Base-by-base conservation (phyloP, 2,888 invertebrate genomes). In the Empis livida region DNA sequence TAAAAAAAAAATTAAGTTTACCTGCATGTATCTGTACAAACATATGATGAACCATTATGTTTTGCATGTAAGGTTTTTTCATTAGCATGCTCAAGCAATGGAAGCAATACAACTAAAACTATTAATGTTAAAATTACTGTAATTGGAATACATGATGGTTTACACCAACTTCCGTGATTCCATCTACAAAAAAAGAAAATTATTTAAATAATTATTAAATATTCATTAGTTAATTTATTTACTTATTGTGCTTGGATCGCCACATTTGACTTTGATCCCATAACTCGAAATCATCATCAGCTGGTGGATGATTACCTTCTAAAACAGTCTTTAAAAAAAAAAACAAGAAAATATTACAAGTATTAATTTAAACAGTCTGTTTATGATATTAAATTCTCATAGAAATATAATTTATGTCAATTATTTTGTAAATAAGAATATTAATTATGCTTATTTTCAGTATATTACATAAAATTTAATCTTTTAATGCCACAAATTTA, bases 131-230 rank as follows among this genome's bases (percentile, higher is more conserved):
- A 76, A 51, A 89, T 84, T 61, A 88, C 77, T 23, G 84, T 80
- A 51, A 88, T 85, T 8, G 88, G 88, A 57, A 89, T 84, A 66
- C 88, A 89, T 10, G 89, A 88, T 9, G 88, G 88, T 52, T 82
- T 76, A 68, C 83, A 85, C 84, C 84, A 84, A 59, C 78, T 78
- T 53, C 73, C 73, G 48, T 65, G 63, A 50, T 73, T 72, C 75
- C 76, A 77, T 60, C 77, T 76, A 47, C 42, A 46, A 16, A n/a
- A 39, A 46, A 35, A 32, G n/a, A 20, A 27, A 27, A 27, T 27
- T 8, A 27, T 27, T 27, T 44, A 30, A 38, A 16, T 13, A 38
- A 45, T 14, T 38, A 27, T 8, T n/a, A 41, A 50, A 38, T 31
- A 43, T 42, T 43, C 32, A 1, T 43, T 5, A 39, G 31, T 14